Percentiles rank a stretch among this genome's conserved stretches.
Evolutionary conservation across 1,140 invertebrate genomes (phyloP).

Genomic region (Platorchestia sp.): DNA sequence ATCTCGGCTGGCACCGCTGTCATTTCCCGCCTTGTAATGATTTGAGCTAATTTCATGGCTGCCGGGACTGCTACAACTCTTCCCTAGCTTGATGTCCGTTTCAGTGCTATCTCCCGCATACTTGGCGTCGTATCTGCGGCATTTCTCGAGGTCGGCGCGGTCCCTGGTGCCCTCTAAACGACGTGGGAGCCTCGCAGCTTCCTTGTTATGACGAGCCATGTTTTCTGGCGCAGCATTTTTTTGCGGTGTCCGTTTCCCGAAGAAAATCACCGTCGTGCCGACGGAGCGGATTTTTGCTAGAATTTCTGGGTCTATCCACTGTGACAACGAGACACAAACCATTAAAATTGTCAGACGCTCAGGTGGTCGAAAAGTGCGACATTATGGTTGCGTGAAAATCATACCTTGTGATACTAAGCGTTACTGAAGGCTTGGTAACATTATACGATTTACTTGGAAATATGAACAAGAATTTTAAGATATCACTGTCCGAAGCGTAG

Average conservation of each 20-base stretch:
- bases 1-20: not conserved
- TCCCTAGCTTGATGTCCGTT: not conserved
- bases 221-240: not conserved
- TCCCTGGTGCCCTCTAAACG: not conserved
- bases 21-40: not conserved
- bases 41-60: not conserved
- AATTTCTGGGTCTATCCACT: constrained; percentile 66
- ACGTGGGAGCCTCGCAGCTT: not conserved
- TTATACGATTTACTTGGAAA: not conserved
- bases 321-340: constrained; percentile 14
- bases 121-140: not conserved
- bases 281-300: constrained; percentile 65
- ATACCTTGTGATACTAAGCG: too few species aligned
- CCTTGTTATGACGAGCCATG: not conserved
- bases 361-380: not conserved
- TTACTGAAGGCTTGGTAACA: not conserved
- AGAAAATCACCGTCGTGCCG: constrained; percentile 67
- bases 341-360: not conserved
- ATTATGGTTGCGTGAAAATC: not conserved
- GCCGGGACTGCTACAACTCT: not conserved
- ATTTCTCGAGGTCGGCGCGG: not conserved
- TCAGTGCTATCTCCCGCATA: not conserved
- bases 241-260: constrained; percentile 52
- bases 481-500: not conserved
- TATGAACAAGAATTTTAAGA: not conserved